Evolutionary conservation across 2,797 vertebrate species (phyloP), one percentile per base, ranked within the genome.

Genomic region (Neopelma chrysocephalum): DNA sequence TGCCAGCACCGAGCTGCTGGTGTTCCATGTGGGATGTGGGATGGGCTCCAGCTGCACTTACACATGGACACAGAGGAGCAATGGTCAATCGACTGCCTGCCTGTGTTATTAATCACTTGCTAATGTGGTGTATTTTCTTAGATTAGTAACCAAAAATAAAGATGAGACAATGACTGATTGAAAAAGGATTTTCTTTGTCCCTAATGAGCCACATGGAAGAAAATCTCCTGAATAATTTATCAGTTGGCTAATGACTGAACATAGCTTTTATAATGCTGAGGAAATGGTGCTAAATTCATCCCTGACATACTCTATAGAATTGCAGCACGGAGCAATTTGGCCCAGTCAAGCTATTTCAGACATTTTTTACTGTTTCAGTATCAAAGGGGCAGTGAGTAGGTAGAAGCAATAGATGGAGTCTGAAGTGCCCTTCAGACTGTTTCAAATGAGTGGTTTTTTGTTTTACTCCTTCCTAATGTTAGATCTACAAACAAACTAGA

Each of bases 181-280:
- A 40, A 90, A 92, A 94, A 88, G 70, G 82, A 77, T 70, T 95
- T 90, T 89, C 62, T 89, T 90, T 84, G 86, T 93, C 89, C 88
- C 58, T 89, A 68, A 82, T 65, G 85, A 82, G 48, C 40, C 1
- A 4, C 36, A 51, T 71, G 70, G 96, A 94, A 93, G 40, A 93
- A 94, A 94, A 92, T 66, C 77, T 93, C 61, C 79, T 93, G 82
- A 88, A 94, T 96, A 95, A 94, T 96, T 94, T 90, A 94, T 94
- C 91, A 93, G 57, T 66, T 31, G 32, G 51, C 77, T 93, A 96
- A 93, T 87, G 93, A 88, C 82, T 68, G 42, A 70, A 84, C 53
- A 45, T 53, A 84, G 82, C 80, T 94, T 94, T 94, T 88, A 86
- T 77, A 93, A 94, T 69, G 73, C 66, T 94, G 87, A 86, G 8